A percentile compares a stretch with the other conserved stretches of the same genome.
phyloP scores from a whole-genome alignment of 2,888 invertebrate species.

The Atethmia centrago region DNA sequence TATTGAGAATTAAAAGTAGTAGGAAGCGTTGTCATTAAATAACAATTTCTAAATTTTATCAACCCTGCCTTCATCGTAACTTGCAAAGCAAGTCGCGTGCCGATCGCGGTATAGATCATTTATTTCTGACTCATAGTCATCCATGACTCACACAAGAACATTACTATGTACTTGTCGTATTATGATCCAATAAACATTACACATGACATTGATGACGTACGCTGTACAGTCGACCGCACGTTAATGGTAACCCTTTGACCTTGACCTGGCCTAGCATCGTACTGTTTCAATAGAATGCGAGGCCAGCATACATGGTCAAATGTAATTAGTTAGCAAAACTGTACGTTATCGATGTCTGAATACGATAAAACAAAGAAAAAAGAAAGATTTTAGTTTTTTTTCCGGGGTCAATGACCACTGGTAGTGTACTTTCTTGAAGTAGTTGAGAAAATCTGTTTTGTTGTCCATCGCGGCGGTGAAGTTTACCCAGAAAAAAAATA shows the following conservation, averaged over 20 bases:
- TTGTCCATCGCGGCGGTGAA: no score
- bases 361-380: no score
- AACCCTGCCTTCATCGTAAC: background rate
- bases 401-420: no score
- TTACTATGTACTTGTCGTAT: slow-evolving; percentile 41
- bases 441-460: no score
- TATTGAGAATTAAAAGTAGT: background rate
- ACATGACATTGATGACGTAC: slow-evolving; percentile 14
- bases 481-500: no score
- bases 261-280: background rate
- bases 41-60: slow-evolving; percentile 15
- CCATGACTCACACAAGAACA: slow-evolving; percentile 24
- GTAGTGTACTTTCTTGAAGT: no score
- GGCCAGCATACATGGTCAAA: no score
- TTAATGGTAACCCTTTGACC: background rate
- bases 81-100: slow-evolving; percentile 12
- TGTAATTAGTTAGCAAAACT: no score
- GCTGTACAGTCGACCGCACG: background rate
- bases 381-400: no score
- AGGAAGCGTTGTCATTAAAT: background rate
- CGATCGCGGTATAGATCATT: background rate
- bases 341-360: no score
- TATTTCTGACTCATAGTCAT: slow-evolving; percentile 25
- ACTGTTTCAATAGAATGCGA: background rate
- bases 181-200: slow-evolving; percentile 21